Conservation (phyloP, 2,888 invertebrate species). For the Zaprionus lineosus region DNA sequence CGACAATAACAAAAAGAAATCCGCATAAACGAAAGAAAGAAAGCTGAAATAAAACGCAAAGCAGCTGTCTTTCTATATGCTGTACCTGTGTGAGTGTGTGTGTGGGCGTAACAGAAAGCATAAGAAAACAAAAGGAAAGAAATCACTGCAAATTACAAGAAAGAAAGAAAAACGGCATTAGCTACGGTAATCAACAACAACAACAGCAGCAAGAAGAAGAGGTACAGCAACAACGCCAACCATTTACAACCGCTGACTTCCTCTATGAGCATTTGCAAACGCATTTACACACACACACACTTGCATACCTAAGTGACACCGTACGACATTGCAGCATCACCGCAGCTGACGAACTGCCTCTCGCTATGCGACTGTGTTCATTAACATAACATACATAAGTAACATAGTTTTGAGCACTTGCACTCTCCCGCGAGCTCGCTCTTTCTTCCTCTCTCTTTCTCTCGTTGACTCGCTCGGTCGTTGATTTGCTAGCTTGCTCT, state of each 20-base stretch:
- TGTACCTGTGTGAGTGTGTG: conserved; percentile 27
- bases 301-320: conserved; percentile 33
- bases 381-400: not conserved
- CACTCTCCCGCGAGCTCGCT: not conserved
- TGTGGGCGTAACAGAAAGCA: conserved; percentile 26
- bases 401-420: not conserved
- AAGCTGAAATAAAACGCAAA: conserved; percentile 18
- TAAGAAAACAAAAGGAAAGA: conserved; percentile 38
- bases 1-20: conserved; percentile 47
- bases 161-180: conserved; percentile 9
- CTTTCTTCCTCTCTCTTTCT: not conserved
- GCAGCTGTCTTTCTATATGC: conserved; percentile 44
- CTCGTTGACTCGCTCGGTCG: not conserved
- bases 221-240: conserved; percentile 40
- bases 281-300: conserved; percentile 41
- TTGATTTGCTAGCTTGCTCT: not conserved
- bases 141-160: conserved; percentile 31
- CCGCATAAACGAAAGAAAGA: conserved; percentile 4
- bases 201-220: conserved; percentile 28
- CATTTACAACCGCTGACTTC: conserved; percentile 52
- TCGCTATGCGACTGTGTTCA: not conserved
- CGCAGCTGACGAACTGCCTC: conserved; percentile 46
- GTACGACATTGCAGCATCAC: conserved; percentile 20
- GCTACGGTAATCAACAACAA: conserved; percentile 22
- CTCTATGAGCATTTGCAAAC: conserved; percentile 50